Conservation (phyloP, 1,140 invertebrate species). For the Littorina saxatilis region DNA sequence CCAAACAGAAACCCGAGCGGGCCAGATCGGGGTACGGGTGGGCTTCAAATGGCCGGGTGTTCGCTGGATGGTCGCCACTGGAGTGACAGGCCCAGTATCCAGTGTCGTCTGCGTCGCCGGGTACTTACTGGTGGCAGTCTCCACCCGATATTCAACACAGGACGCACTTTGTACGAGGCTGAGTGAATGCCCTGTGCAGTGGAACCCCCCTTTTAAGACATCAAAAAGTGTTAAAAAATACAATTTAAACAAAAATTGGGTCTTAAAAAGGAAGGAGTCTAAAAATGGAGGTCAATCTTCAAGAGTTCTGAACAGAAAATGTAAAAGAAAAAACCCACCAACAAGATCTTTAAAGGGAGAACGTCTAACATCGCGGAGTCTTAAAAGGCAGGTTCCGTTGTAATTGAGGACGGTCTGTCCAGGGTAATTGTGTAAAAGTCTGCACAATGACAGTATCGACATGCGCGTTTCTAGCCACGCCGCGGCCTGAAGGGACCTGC, state of each 20-base stretch:
- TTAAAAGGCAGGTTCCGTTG: neutral
- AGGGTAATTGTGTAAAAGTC: constrained; percentile 28
- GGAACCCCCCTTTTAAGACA: too few relatives aligned
- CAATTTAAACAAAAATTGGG: too few relatives aligned
- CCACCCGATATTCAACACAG: constrained; percentile 8
- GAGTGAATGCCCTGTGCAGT: too few relatives aligned
- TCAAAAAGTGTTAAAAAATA: too few relatives aligned
- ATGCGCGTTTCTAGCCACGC: neutral
- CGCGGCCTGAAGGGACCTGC: neutral
- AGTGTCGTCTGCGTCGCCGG: constrained; percentile 28
- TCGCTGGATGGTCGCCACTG: constrained; percentile 30
- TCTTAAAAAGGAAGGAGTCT: too few relatives aligned
- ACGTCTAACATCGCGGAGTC: too few relatives aligned
- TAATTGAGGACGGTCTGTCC: constrained; percentile 12
- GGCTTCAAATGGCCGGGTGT: constrained; percentile 32
- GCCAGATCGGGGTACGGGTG: constrained; percentile 35
- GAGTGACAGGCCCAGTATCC: constrained; percentile 33
- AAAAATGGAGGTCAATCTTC: too few relatives aligned
- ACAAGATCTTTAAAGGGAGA: too few relatives aligned
- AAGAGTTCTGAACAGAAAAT: too few relatives aligned
- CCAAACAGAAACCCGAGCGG: constrained; percentile 36
- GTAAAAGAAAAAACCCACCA: too few relatives aligned
- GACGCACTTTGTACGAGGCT: constrained; percentile 1
- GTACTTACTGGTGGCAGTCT: constrained; percentile 14
- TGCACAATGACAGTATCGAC: neutral